phyloP scores from a whole-genome alignment of 2,888 invertebrate species.

The Corythucha ciliata region DNA sequence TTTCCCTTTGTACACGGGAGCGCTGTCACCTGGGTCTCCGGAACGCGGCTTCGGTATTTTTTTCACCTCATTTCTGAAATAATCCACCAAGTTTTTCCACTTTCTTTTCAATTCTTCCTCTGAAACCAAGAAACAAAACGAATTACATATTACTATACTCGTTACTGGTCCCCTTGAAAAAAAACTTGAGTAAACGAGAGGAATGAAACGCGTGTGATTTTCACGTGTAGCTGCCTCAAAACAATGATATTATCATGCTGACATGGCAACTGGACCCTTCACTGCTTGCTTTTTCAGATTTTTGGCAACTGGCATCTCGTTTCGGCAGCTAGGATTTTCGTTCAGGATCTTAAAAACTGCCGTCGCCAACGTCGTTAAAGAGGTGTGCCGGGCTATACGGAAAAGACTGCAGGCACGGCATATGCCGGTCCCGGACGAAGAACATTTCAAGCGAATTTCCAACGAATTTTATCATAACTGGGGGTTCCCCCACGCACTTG shows the following conservation, averaged over 20 bases:
- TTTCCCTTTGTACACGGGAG: background rate
- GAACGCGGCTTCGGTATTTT: background rate
- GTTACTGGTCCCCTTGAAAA: too few relatives aligned
- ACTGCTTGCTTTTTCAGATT: constrained; percentile 1
- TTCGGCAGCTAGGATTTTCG: constrained; percentile 5
- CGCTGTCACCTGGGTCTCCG: background rate
- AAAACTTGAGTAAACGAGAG: too few relatives aligned
- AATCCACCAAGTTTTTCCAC: constrained; percentile 3
- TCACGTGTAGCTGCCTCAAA: too few relatives aligned
- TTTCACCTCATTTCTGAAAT: background rate
- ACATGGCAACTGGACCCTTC: too few relatives aligned
- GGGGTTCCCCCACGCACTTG: constrained; percentile 1
- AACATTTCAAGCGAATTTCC: background rate
- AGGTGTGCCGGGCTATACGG: constrained; percentile 1
- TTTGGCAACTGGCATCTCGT: constrained; percentile 6
- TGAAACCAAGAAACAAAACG: too few relatives aligned
- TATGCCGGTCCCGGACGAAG: background rate
- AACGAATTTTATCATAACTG: background rate
- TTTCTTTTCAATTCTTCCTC: constrained; percentile 2
- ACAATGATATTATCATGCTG: too few relatives aligned
- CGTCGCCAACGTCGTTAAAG: background rate
- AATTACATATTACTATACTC: too few relatives aligned
- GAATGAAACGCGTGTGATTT: too few relatives aligned
- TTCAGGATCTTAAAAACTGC: constrained; percentile 8
- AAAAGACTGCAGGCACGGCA: background rate